Evolutionary conservation across 2,113 vertebrate species (phyloP), one percentile per base, ranked within the genome.

Genomic region (Gadus chalcogrammus): DNA sequence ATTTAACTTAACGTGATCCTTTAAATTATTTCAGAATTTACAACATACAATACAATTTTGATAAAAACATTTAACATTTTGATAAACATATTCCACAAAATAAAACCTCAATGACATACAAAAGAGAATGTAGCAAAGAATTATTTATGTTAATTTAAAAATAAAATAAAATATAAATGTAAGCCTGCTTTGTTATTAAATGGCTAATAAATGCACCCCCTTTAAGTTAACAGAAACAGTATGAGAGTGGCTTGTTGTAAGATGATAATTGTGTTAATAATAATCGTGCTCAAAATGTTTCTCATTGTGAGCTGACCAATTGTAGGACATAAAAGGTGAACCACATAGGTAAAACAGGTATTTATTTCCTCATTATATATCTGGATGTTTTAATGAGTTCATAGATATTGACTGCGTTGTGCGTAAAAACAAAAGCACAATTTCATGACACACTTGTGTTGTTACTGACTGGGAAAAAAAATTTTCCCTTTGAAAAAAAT

Each of bases 401-500:
- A 77, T 62, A 27, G 78, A 85, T 86, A 85, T 86, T 89, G 83
- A 88, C 66, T 58, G 16, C 61, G 68, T 31, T 1, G 61, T 61
- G 72, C 52, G 61, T 79, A 64, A 16, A 35, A 86, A 87, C 77
- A 86, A 85, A 88, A 24, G 24, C n/a, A 79, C 31, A 84, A 80
- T 84, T 86, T 70, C 69, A 79, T 67, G 24, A 77, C 74, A 79
- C 88, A 84, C 87, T 86, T 88, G 80, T 77, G 78, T 86, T 88
- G 68, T 69, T 61, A 74, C 76, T 85, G 82, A 75, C 75, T 74
- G 69, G 64, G 73, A 87, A 87, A 79, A 87, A n/a, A n/a, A n/a
- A 80, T 68, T 86, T 83, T 84, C 77, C 82, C 86, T 87, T 90
- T 88, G 82, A 89, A 88, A 87, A 87, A 58, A 55, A 77, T 77